Percentiles rank a stretch among this genome's conserved stretches.
phyloP scores from a whole-genome alignment of 2,797 vertebrate species.

The Erpetoichthys calabaricus region DNA sequence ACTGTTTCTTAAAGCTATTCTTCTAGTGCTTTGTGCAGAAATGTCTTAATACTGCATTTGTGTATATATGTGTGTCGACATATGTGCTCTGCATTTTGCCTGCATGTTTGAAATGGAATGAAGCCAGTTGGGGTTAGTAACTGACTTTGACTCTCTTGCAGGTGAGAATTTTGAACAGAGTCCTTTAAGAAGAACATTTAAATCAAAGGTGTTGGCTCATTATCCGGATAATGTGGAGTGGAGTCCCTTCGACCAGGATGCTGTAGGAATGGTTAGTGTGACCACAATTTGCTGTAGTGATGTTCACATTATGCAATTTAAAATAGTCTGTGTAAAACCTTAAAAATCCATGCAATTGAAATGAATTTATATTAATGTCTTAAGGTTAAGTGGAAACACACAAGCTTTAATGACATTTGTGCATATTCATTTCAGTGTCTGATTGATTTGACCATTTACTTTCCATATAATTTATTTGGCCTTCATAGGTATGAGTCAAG shows the following conservation, averaged over 20 bases:
- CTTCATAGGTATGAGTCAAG: no score
- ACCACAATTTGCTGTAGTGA: no score
- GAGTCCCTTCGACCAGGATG: slow-evolving; percentile 98
- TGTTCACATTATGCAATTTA: no score
- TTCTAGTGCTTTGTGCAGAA: slow-evolving; percentile 25
- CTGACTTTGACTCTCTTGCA: slow-evolving; percentile 29
- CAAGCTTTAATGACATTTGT: no score
- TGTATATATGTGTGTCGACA: slow-evolving; percentile 22
- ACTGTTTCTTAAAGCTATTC: no score
- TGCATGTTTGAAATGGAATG: background rate
- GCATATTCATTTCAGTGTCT: no score
- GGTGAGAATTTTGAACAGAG: slow-evolving; percentile 99
- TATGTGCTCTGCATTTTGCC: slow-evolving; percentile 12
- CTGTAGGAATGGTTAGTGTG: slow-evolving; percentile 88
- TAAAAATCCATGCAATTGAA: no score
- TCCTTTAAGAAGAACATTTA: slow-evolving; percentile 90
- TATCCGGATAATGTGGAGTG: slow-evolving; percentile 96
- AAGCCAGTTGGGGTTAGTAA: slow-evolving; percentile 7
- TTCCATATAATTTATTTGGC: no score
- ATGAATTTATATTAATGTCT: no score
- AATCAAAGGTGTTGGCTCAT: slow-evolving; percentile 93
- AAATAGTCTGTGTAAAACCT: no score
- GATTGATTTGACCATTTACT: no score
- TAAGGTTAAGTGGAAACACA: no score
- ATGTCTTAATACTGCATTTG: slow-evolving; percentile 29